Evolutionary conservation across 2,888 invertebrate genomes (phyloP).

Genomic region (Eristalis pertinax): DNA sequence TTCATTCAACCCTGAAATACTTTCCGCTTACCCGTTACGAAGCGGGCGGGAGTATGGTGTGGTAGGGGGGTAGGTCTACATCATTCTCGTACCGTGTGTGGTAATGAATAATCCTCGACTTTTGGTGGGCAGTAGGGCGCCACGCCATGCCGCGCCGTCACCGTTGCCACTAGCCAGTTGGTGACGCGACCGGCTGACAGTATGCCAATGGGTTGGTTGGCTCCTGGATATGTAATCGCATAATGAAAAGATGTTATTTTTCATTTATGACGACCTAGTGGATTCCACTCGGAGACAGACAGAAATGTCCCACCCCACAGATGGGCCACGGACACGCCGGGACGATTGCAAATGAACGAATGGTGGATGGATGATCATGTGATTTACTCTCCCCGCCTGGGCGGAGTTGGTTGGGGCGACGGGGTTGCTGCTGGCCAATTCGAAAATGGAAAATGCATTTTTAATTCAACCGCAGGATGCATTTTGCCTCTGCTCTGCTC

Average conservation of each 20-base stretch:
- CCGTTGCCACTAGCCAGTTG: not conserved
- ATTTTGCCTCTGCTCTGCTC: conserved; percentile 17
- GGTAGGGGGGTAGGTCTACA: not conserved
- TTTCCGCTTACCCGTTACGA: conserved; percentile 24
- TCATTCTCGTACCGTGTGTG: conserved; percentile 28
- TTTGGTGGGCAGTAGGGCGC: conserved; percentile 35
- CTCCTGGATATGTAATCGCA: conserved; percentile 63
- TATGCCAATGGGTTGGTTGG: conserved; percentile 52
- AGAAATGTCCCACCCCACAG: no score
- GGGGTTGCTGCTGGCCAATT: conserved; percentile 45
- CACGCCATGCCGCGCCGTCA: not conserved
- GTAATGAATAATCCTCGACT: conserved; percentile 68
- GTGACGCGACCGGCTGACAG: not conserved
- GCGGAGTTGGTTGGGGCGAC: not conserved
- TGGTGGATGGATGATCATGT: conserved; percentile 2
- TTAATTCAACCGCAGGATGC: conserved; percentile 66
- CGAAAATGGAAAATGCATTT: conserved; percentile 67
- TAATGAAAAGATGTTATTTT: conserved; percentile 68
- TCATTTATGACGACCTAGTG: conserved; percentile 63
- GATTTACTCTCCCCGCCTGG: conserved; percentile 6
- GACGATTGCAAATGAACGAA: not conserved
- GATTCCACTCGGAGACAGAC: conserved; percentile 32
- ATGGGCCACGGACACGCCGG: not conserved
- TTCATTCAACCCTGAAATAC: conserved; percentile 70
- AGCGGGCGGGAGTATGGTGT: not conserved